Evolutionary conservation across 2,113 vertebrate species (phyloP), one percentile per base, ranked within the genome.

Genomic region (Caretta caretta): DNA sequence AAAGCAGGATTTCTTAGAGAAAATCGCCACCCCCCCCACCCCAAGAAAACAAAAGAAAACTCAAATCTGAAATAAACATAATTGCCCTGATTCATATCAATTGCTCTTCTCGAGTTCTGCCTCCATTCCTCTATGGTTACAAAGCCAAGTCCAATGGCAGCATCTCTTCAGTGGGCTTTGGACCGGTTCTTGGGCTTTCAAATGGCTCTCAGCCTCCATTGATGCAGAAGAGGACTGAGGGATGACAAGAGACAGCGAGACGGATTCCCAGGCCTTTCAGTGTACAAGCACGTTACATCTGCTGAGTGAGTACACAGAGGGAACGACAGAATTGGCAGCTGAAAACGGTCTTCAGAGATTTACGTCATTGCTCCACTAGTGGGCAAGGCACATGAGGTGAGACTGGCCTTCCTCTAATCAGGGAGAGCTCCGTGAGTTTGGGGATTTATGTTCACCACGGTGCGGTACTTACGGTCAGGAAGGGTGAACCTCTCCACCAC

Each of bases 401-500:
- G 87, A 51, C 0, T 56, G 79, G 83, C 38, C 82, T 10, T 25
- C 16, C 38, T 57, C 22, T 12, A 53, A 16, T 12, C 7, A 42
- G 31, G 46, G 14, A 51, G 49, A 83, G 25, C 0, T 56, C 82
- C 20, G 13, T 76, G 42, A 84, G 84, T 48, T 2, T 13, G 50
- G 42, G 57, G 10, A 72, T 72, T 22, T 38, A 22, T 35, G 54
- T 48, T 16, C 25, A 17, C 2, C 57, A 3, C 29, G 31, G 35
- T 0, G 1, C 5, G 54, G 5, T 83, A 99, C 99, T 99, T 97
- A 99, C 99, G 98, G 97, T 99, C 99, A 9, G 99, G 98, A 90
- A 99, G 98, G 46, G 99, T 99, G 93, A 98, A 98, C 91, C 99
- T 98, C 92, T 99, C 99, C 91, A 99, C 98, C 38, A 99, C 99